Evolutionary conservation across 2,888 invertebrate species (phyloP), one percentile per base, ranked within the genome.

Genomic region (Vesta saturnalis): DNA sequence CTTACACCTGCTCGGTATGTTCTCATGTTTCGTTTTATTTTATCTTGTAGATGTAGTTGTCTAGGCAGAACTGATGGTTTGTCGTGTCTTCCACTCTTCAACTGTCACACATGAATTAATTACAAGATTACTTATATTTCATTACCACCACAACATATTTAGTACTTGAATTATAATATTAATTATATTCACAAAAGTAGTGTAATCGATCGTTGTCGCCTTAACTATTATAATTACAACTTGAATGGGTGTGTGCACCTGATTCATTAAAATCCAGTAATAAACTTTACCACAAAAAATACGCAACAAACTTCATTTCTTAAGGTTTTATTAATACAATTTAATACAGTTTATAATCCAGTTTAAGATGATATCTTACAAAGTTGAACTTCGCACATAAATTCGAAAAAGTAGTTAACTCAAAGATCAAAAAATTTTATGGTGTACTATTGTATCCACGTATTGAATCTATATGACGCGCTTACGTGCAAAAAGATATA

Each of bases 11-110:
- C 63, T 59, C 43, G 22, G n/a, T 18, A 39, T 63, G 55, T 54
- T 67, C 67, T 67, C 63, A 54, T 22, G 63, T 67, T 67, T 63
- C 67, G 19, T 63, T 30, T 63, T 67, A 67, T 67, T 63, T 59
- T 63, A 60, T 35, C 22, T 47, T 46, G 55, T 55, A 66, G 60
- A 67, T 59, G 67, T 56, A 46, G 57, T 49, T 30, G 63, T 67
- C 67, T 60, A 63, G 67, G 16, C 47, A 64, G 55, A 60, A 64
- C 59, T 22, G 52, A 49, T 49, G 47, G 23, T 60, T 60, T 60
- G 60, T 66, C 65, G 60, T 66, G 56, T 56, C 60, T 22, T 60
- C 60, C 18, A 60, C 60, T 59, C 60, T 47, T 60, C 60, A 56
- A 47, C 19, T 49, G 47, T 47, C 56, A 60, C 35, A 60, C 65